Evolutionary conservation across 2,797 vertebrate species (phyloP), one percentile per base, ranked within the genome.

Genomic region (Setipinna tenuifilis): DNA sequence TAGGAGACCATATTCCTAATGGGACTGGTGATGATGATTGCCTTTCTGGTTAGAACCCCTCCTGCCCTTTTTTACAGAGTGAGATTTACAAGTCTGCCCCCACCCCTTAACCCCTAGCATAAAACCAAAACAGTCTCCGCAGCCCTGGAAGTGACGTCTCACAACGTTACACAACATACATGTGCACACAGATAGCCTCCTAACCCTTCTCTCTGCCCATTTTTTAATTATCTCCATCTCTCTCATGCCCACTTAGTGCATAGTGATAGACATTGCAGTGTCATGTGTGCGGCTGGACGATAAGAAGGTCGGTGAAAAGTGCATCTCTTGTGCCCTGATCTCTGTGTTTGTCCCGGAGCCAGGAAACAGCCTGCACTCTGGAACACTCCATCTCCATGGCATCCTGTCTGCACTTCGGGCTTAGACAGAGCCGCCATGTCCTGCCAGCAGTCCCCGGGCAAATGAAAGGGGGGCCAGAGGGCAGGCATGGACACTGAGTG

Each of bases 161-260:
- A n/a, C n/a, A n/a, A 6, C 35, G 68, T 75, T 75, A 35, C 28
- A 14, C 6, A 75, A 16, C 31, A 75, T 31, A 41, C 62, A 19
- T 59, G n/a, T 16, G 12, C 28, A 31, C 14, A 28, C 6, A 75
- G 82, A 86, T 90, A 86, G 81, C 82, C 83, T 86, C 81, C 21
- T 54, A 9, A 54, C 50, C 50, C 50, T 12, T 14, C 28, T 31
- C 25, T 31, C 65, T 3, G 16, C 31, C 31, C 16, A 19, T 54
- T 3, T 59, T 59, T 59, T 59, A 17, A 17, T 19, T 75, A 41
- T 41, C 31, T 41, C 31, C 23, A 16, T 28, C 12, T 31, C 68
- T 17, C 28, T 78, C 19, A 17, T 78, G 71, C 41, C 35, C 19
- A 41, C 71, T 44, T 21, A 78, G 71, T 78, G 16, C 35, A 28